Evolutionary conservation across 2,888 invertebrate species (phyloP).

Genomic region (Hypsopygia costalis): DNA sequence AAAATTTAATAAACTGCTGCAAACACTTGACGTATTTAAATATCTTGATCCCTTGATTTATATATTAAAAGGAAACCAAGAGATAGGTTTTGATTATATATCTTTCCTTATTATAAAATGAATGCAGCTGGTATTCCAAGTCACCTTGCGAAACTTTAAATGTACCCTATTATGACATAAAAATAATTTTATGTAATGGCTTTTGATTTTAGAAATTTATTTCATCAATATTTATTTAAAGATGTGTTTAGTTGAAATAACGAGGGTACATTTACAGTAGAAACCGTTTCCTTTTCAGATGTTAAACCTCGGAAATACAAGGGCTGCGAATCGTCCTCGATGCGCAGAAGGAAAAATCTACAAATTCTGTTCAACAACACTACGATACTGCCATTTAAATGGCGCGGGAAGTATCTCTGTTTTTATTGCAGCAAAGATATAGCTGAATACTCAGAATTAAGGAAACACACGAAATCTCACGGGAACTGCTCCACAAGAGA

Average conservation of each 20-base stretch:
- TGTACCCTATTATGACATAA: constrained; percentile 41
- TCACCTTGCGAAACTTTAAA: constrained; percentile 38
- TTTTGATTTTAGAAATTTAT: constrained; percentile 22
- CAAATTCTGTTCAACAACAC: constrained; percentile 70
- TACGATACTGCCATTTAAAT: constrained; percentile 67
- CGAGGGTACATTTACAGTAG: constrained; percentile 73
- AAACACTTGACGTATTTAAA: too few relatives aligned
- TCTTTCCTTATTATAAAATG: too few relatives aligned
- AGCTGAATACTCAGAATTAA: constrained; percentile 48
- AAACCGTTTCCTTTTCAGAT: constrained; percentile 61
- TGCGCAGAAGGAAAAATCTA: constrained; percentile 64
- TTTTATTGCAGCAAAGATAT: constrained; percentile 69
- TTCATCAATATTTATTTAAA: constrained; percentile 12
- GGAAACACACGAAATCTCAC: constrained; percentile 60
- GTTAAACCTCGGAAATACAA: constrained; percentile 56
- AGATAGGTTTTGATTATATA: too few relatives aligned
- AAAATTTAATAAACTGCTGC: too few relatives aligned
- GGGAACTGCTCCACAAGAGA: constrained; percentile 59
- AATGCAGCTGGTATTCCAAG: too few relatives aligned
- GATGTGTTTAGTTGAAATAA: constrained; percentile 19
- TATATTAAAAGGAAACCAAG: too few relatives aligned
- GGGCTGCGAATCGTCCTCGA: constrained; percentile 59
- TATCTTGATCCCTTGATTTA: too few relatives aligned
- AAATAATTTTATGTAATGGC: constrained; percentile 10
- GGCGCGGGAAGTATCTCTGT: constrained; percentile 71